These are phyloP conservation scores for Synergus laeviventris DNA, from an alignment of 2,888 invertebrate genomes.

Conservation along the genomic window DNA sequence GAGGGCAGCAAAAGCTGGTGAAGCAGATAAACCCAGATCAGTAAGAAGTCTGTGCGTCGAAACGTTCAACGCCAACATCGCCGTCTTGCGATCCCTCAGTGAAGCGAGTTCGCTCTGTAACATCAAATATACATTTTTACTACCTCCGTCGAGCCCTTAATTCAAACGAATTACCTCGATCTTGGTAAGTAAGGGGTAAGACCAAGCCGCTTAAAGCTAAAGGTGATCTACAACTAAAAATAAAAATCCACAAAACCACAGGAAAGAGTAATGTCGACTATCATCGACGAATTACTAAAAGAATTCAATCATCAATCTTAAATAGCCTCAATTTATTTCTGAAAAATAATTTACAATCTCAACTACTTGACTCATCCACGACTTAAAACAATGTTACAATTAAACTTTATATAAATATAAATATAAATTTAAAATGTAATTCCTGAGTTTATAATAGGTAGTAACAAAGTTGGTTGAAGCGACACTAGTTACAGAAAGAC, in stretches of 20 bases:
- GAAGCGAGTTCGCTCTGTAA: slow-evolving; percentile 81
- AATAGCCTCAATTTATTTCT: neutral
- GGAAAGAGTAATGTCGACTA: slow-evolving; percentile 19
- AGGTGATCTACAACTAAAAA: slow-evolving; percentile 57
- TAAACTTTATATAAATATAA: too few species aligned
- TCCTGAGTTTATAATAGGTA: neutral
- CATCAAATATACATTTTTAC: slow-evolving; percentile 69
- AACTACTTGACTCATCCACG: too few species aligned
- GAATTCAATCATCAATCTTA: neutral
- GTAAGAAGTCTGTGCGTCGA: slow-evolving; percentile 79
- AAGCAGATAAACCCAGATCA: slow-evolving; percentile 77
- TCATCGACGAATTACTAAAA: slow-evolving; percentile 23
- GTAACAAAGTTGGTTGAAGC: neutral
- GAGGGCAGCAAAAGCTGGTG: slow-evolving; percentile 77
- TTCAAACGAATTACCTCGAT: slow-evolving; percentile 70
- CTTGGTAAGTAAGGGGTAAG: slow-evolving; percentile 55
- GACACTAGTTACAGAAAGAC: neutral
- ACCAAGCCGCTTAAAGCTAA: slow-evolving; percentile 53
- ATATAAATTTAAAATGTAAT: too few species aligned
- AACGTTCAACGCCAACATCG: slow-evolving; percentile 80
- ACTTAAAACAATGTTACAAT: too few species aligned
- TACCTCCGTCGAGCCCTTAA: slow-evolving; percentile 64
- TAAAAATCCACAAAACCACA: slow-evolving; percentile 47
- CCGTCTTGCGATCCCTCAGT: slow-evolving; percentile 78
- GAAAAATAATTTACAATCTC: neutral